Evolutionary conservation across 1,140 invertebrate genomes (phyloP), one percentile per base, ranked within the genome.

Genomic region (Trichonephila clavipes): DNA sequence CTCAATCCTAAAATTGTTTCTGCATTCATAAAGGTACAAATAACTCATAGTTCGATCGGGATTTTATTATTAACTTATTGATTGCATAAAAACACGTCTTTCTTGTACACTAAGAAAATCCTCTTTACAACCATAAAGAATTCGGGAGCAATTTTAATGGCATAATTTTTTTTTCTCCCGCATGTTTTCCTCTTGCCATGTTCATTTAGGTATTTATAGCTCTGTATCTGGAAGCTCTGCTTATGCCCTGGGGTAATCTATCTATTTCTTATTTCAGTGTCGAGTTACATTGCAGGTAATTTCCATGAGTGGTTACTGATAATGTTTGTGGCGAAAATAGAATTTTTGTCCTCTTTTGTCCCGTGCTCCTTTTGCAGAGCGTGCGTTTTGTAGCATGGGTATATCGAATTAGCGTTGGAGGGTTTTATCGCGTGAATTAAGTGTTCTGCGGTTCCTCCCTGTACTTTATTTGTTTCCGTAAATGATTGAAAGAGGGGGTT

Each of bases 161-260:
- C 66, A 92, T 34, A 61, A 69, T 69, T n/a, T 24, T 69, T 66
- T 69, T 66, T 69, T 21, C 66, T 69, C 85, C 66, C 24, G 59
- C 59, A 92, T 21, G 14, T 61, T 34, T 87, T 72, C 6, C 58
- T 66, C 62, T 85, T 77, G 34, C 72, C 81, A 51, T 66, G 82
- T 87, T 83, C 91, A 92, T 92, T 92, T 87, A 61, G 83, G 66
- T 92, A 92, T 92, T 92, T 87, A 92, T 92, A 92, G 83, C 82
- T 28, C 58, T 82, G 91, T 44, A 61, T 92, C 83, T 90, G 51
- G 72, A 90, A 44, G 44, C 51, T 5, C 21, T 51, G 40, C 21
- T 64, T 62, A 34, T 61, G 58, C 89, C 89, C 62, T 16, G 40
- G 88, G 88, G 88, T 89, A 89, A 69, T 77, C 88, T 72, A 28